These are phyloP conservation scores for Murina feae DNA, from an alignment of 2,113 vertebrate species.

Conservation along the genomic window DNA sequence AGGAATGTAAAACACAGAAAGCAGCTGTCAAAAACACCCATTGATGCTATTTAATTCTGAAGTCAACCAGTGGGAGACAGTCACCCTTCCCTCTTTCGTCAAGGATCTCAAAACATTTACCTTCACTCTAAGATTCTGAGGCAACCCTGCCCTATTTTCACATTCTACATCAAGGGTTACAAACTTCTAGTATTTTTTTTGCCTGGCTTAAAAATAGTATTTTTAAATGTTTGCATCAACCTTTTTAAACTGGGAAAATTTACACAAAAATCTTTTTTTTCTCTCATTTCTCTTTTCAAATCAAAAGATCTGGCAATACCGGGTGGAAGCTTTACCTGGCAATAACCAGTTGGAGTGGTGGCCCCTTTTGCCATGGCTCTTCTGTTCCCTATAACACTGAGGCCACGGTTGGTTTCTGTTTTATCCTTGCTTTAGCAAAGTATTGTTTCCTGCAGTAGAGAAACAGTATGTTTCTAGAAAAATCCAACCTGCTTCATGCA, in stretches of 20 bases:
- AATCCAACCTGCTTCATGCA: background rate
- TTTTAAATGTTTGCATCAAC: background rate
- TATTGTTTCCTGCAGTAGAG: background rate
- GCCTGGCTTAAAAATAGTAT: background rate
- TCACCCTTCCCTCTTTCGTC: background rate
- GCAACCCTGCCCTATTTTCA: background rate
- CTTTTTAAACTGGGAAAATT: constrained; percentile 3
- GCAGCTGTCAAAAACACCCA: too few relatives aligned
- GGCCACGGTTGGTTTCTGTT: too few relatives aligned
- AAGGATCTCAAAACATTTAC: background rate
- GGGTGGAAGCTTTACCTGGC: background rate
- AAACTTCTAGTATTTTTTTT: background rate
- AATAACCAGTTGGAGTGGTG: background rate
- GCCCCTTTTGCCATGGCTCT: too few relatives aligned
- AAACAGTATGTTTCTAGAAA: background rate
- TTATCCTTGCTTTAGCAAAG: background rate
- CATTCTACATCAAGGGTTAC: background rate
- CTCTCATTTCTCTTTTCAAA: background rate
- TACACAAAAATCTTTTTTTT: background rate
- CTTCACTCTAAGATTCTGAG: background rate
- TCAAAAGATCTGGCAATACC: background rate
- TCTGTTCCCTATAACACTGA: background rate
- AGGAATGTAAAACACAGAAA: background rate
- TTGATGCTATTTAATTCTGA: background rate
- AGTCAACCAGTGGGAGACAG: background rate